Conservation (phyloP, 92 coral and sea anemone species). For the Isaurus tuberculatus region DNA sequence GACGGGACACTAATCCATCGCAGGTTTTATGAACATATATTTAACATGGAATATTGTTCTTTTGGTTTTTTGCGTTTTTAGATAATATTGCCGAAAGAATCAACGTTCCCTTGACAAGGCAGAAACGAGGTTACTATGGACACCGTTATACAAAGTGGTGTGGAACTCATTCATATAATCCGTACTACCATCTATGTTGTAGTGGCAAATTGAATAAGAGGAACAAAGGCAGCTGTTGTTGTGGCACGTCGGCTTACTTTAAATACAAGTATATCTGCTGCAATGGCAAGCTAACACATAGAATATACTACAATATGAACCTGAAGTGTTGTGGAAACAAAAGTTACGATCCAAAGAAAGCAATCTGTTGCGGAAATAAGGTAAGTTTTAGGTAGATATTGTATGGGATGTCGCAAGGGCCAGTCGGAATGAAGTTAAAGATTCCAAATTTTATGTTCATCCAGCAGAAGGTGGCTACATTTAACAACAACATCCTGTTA, state of each 20-base stretch:
- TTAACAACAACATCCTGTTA: too few relatives aligned
- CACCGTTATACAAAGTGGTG: background rate
- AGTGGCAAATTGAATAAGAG: background rate
- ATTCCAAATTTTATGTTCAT: too few relatives aligned
- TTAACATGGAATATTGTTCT: too few relatives aligned
- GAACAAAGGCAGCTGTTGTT: constrained; percentile 10
- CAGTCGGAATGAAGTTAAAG: too few relatives aligned
- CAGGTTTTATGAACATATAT: too few relatives aligned
- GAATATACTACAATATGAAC: background rate
- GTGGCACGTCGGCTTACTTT: constrained; percentile 28
- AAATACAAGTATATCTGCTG: constrained; percentile 39
- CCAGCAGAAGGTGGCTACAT: too few relatives aligned
- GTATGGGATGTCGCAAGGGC: background rate
- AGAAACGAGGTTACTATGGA: background rate
- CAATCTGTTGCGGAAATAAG: constrained; percentile 36
- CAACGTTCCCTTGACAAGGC: background rate
- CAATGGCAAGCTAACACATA: constrained; percentile 5
- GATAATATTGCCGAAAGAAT: background rate
- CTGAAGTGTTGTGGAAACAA: constrained; percentile 42
- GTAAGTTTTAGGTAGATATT: background rate
- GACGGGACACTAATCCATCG: too few relatives aligned
- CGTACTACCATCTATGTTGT: background rate
- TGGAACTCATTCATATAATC: background rate
- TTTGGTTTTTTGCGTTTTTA: too few relatives aligned
- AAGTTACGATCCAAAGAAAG: constrained; percentile 11